Base-by-base conservation (phyloP, 2,113 vertebrate genomes). In the Corydoras sp. region DNA sequence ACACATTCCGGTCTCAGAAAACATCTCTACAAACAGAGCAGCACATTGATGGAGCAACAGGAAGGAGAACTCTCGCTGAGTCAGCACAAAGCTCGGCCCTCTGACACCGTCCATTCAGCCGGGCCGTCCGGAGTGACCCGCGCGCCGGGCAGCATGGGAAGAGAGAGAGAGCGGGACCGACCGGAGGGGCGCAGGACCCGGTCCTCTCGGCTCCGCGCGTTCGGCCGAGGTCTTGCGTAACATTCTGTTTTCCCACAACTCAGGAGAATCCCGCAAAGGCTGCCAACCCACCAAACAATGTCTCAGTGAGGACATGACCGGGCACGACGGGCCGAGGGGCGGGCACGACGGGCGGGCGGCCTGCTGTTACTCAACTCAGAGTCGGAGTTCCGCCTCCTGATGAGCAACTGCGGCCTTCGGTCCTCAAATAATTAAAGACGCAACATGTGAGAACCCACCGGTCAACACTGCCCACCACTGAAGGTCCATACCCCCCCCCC, bases 41-140 rank as follows among this genome's bases (percentile, higher is more conserved):
- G 15, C 14, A 48, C 63, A 70, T 48, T 69, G 63, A 62, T 43
- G 43, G 68, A 66, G 59, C 56, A 62, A 59, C 54, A 18, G 65
- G 64, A 58, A 71, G 62, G 69, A 75, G 65, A 31, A 31, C 62
- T 73, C 65, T 15, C 43, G 79, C 73, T 71, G 32, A 32, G 29
- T 80, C 76, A 80, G 79, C 79, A 69, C 72, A 75, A 75, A 75
- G 59, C 75, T 65, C 9, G 18, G 58, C 30, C 75, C 69, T 56
- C 71, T 68, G 58, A 80, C 56, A 49, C 48, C 53, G 65, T 12
- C 58, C 69, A 77, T 80, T 80, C 73, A 74, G 31, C 49, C 51
- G 53, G 58, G 65, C 63, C 66, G 65, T 30, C 68, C 66, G 71
- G 73, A 78, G 63, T 69, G 51, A 60, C 29, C 43, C 31, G 13